phyloP scores from a whole-genome alignment of 1,140 invertebrate genomes.

The Telenomus remus region DNA sequence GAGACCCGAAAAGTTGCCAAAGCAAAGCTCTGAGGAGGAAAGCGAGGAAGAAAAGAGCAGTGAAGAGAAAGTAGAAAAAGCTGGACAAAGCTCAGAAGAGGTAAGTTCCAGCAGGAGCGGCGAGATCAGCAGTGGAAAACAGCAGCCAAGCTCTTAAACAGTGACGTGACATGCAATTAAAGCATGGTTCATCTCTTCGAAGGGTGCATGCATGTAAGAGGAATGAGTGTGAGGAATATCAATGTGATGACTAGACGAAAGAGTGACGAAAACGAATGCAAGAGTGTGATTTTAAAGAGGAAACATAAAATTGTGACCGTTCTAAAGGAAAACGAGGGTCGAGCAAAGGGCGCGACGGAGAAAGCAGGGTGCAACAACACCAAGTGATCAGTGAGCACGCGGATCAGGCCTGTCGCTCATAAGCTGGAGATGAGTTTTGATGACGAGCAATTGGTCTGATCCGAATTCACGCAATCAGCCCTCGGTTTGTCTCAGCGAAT shows the following conservation, averaged over 20 bases:
- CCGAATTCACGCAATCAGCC: conserved; percentile 35
- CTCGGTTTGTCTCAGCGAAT: conserved; percentile 65
- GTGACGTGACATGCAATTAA: conserved; percentile 41
- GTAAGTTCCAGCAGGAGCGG: conserved; percentile 55
- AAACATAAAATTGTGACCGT: conserved; percentile 45
- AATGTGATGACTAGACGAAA: conserved; percentile 56
- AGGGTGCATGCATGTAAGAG: conserved; percentile 56
- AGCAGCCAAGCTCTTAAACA: conserved; percentile 56
- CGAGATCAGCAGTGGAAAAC: conserved; percentile 41
- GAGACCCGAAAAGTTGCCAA: conserved; percentile 37
- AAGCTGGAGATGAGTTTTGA: background rate
- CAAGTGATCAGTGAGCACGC: conserved; percentile 8
- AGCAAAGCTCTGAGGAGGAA: conserved; percentile 39
- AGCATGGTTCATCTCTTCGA: conserved; percentile 58
- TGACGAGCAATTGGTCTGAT: conserved; percentile 38
- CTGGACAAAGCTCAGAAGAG: conserved; percentile 50
- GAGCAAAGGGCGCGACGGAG: conserved; percentile 38
- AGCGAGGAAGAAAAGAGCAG: conserved; percentile 57
- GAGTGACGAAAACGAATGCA: conserved; percentile 54
- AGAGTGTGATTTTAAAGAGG: conserved; percentile 52
- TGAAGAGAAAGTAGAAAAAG: conserved; percentile 60
- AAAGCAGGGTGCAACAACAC: conserved; percentile 16
- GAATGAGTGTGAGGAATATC: conserved; percentile 54
- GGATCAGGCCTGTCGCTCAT: conserved; percentile 17
- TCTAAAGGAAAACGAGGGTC: conserved; percentile 29